phyloP scores from a whole-genome alignment of 1,140 invertebrate species.

The Sarcophaga peregrina region DNA sequence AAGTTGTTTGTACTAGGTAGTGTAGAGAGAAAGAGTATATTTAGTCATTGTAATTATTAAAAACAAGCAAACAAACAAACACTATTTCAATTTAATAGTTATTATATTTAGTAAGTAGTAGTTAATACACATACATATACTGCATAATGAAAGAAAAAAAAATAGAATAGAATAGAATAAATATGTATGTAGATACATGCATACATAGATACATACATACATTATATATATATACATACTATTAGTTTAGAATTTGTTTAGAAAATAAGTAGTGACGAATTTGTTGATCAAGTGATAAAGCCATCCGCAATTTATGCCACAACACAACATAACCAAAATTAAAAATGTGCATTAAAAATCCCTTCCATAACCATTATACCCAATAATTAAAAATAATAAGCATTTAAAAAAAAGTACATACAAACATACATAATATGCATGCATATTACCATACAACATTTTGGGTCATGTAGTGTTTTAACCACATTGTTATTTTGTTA shows the following conservation, averaged over 20 bases:
- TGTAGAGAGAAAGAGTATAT: not conserved
- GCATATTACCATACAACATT: not conserved
- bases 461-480: not conserved
- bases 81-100: conserved; percentile 7
- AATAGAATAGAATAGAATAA: conserved; percentile 19
- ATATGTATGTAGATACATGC: not conserved
- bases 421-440: not conserved
- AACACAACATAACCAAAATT: conserved; percentile 4
- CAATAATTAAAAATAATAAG: conserved; percentile 5
- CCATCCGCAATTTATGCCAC: conserved; percentile 31
- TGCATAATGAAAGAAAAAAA: not conserved
- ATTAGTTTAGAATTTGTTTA: conserved; percentile 4
- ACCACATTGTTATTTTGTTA: conserved; percentile 7
- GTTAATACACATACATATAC: conserved; percentile 6
- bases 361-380: not conserved
- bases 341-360: conserved; percentile 8
- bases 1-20: not conserved
- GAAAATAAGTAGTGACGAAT: conserved; percentile 31
- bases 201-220: not conserved
- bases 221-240: not conserved
- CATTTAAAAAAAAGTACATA: not conserved
- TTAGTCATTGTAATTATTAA: not conserved
- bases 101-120: conserved; percentile 3
- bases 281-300: conserved; percentile 38
- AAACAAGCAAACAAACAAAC: not conserved